Evolutionary conservation across 2,888 invertebrate genomes (phyloP), one percentile per base, ranked within the genome.

Genomic region (Nezara viridula): DNA sequence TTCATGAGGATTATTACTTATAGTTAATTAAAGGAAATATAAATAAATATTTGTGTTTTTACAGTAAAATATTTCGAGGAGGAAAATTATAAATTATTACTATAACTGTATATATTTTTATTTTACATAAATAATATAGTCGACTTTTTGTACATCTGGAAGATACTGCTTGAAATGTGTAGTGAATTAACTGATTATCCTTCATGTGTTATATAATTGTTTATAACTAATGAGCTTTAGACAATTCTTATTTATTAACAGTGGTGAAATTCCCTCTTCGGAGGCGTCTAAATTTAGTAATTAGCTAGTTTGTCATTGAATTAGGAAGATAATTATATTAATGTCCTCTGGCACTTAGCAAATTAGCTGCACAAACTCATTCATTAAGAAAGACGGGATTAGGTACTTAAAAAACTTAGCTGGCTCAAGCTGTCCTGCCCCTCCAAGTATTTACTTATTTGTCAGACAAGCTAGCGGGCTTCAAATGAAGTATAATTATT

Each of bases 321-420:
- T 73, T 37, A 73, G 37, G 32, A 37, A 37, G 32, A 21, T 73
- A 73, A 73, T 73, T 37, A 73, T 37, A 37, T 73, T 37, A 73
- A 16, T 73, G 66, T 37, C 37, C 32, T 73, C 37, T 21, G 37
- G 32, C 66, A 73, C 66, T 73, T 37, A 73, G 32, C 19, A 37
- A 73, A 73, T 73, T 73, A 73, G 66, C 10, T 73, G 32, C 5
- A 73, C 37, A 37, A 73, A 73, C 66, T 73, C 16, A 14, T 37
- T 73, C 66, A 73, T 73, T 37, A 73, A 73, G 32, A 37, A 19
- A 73, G 27, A 7, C 66, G 32, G 66, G 37, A 73, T 37, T 19
- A 37, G 66, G 37, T 37, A 73, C 66, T 73, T 73, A 73, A 73
- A 73, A 73, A 73, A 73, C 66, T 73, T 73, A 19, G 6, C 37